A percentile compares a stretch with the other conserved stretches of the same genome.
phyloP scores from a whole-genome alignment of 2,888 invertebrate species.

The Heteromyza rotundicornis region DNA sequence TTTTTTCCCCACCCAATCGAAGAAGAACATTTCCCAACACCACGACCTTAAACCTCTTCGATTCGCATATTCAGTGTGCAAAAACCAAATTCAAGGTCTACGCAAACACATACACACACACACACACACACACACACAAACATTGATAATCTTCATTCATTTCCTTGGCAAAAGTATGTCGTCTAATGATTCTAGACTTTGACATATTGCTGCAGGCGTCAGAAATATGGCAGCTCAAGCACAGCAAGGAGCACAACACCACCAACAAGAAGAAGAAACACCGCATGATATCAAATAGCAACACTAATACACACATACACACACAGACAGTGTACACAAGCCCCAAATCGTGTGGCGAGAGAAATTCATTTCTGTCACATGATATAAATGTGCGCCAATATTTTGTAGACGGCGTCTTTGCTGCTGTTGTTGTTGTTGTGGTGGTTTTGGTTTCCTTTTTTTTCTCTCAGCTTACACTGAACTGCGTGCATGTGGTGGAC shows the following conservation, averaged over 20 bases:
- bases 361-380: constrained; percentile 16
- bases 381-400: constrained; percentile 22
- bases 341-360: neutral
- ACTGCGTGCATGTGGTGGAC: neutral
- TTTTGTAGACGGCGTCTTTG: constrained; percentile 19
- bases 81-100: too few relatives aligned
- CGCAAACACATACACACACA: too few relatives aligned
- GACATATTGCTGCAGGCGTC: constrained; percentile 2
- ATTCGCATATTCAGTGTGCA: too few relatives aligned
- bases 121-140: too few relatives aligned
- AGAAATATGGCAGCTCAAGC: neutral
- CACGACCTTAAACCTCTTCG: too few relatives aligned
- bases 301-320: constrained; percentile 6
- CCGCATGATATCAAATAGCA: neutral
- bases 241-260: neutral
- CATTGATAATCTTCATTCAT: too few relatives aligned
- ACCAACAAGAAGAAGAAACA: neutral
- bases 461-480: too few relatives aligned
- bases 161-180: neutral
- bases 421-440: too few relatives aligned
- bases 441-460: too few relatives aligned
- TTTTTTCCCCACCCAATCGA: too few relatives aligned
- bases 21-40: too few relatives aligned
- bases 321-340: neutral
- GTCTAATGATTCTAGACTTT: neutral